phyloP scores from a whole-genome alignment of 2,113 vertebrate species.

The Polypterus senegalus region DNA sequence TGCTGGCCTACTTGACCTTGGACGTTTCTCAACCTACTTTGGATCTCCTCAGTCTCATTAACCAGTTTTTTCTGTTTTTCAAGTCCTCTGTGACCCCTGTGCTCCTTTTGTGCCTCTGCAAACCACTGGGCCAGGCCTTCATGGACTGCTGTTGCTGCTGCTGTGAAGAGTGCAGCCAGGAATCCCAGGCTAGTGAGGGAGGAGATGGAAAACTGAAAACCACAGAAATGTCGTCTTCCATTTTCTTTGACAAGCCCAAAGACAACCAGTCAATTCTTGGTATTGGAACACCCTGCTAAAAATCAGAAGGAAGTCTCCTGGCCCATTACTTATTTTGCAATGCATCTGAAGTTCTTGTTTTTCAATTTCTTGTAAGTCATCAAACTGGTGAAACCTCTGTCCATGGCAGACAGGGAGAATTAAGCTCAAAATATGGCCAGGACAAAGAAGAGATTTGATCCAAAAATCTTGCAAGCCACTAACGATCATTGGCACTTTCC shows the following conservation, averaged over 20 bases:
- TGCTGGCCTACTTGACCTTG: constrained; percentile 64
- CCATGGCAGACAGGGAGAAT: no score
- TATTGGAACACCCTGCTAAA: constrained; percentile 69
- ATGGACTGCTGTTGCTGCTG: constrained; percentile 98
- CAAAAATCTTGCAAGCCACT: no score
- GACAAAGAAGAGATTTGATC: no score
- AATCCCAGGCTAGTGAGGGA: constrained; percentile 23
- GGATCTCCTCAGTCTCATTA: constrained; percentile 66
- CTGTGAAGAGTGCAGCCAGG: constrained; percentile 64
- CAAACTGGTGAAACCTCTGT: no score
- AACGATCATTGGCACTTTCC: no score
- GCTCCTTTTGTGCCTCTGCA: constrained; percentile 80
- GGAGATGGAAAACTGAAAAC: constrained; percentile 63
- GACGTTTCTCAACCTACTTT: constrained; percentile 57
- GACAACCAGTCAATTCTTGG: constrained; percentile 69
- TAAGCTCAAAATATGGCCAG: no score
- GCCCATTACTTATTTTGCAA: no score
- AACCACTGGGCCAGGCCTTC: constrained; percentile 83
- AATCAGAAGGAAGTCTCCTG: no score
- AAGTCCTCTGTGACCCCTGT: constrained; percentile 77
- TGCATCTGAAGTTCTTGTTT: no score
- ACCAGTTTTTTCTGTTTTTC: constrained; percentile 88
- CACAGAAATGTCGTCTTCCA: constrained; percentile 58
- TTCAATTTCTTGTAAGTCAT: no score
- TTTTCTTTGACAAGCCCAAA: constrained; percentile 84